Percentiles rank a stretch among this genome's conserved stretches.
Conservation (phyloP, 1,140 invertebrate genomes). For the Schlechtendalia chinensis region DNA sequence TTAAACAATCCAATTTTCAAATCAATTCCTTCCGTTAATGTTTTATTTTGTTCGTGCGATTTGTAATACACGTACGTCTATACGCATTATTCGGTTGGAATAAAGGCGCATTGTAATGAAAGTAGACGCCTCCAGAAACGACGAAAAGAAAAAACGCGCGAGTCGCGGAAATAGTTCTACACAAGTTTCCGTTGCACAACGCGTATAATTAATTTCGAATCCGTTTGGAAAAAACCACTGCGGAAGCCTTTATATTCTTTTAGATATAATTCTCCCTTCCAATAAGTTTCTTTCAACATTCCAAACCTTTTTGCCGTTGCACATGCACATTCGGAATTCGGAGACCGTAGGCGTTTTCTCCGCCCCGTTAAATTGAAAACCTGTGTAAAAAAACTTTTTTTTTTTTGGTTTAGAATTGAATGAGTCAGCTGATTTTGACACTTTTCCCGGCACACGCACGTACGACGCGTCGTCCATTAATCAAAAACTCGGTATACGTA, state of each 20-base stretch:
- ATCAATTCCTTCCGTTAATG: too few species aligned
- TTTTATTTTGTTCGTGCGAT: too few species aligned
- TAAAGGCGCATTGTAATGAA: neutral
- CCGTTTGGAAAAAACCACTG: neutral
- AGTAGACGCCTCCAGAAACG: neutral
- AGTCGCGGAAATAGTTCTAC: neutral
- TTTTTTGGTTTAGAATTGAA: neutral
- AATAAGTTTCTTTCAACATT: slow-evolving; percentile 41
- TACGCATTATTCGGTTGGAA: too few species aligned
- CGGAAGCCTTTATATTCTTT: neutral
- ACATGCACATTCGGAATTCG: slow-evolving; percentile 45
- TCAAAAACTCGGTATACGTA: slow-evolving; percentile 33
- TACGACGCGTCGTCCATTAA: slow-evolving; percentile 27
- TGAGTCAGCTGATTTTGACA: slow-evolving; percentile 46
- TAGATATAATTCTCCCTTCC: neutral
- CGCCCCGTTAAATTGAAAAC: slow-evolving; percentile 42
- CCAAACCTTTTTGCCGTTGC: slow-evolving; percentile 44
- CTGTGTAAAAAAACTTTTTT: slow-evolving; percentile 45
- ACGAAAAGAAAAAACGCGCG: neutral
- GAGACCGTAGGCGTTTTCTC: slow-evolving; percentile 30
- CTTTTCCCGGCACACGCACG: slow-evolving; percentile 21
- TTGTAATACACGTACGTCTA: too few species aligned
- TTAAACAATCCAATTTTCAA: too few species aligned
- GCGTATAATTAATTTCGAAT: slow-evolving; percentile 33
- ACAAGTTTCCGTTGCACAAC: neutral